A percentile compares a stretch with the other conserved stretches of the same genome.
Evolutionary conservation across 2,797 vertebrate genomes (phyloP).

Genomic region (Eidolon dupreanum): DNA sequence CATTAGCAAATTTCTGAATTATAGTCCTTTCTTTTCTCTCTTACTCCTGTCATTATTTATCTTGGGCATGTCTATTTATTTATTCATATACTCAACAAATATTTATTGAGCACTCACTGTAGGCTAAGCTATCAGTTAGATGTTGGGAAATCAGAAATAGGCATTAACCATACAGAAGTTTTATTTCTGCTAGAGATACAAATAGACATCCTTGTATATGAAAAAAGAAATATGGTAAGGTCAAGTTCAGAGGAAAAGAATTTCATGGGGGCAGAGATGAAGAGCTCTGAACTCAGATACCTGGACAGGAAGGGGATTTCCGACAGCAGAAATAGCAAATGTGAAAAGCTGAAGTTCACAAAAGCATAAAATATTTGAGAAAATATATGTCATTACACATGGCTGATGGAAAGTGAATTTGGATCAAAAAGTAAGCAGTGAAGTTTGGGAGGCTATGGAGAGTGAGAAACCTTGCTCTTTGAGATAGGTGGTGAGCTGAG

Average conservation of each 20-base stretch:
- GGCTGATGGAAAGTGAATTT: neutral
- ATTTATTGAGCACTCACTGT: neutral
- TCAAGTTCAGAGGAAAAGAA: neutral
- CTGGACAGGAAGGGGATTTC: neutral
- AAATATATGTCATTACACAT: neutral
- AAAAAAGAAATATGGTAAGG: neutral
- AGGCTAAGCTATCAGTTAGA: neutral
- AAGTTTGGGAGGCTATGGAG: neutral
- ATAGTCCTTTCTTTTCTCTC: neutral
- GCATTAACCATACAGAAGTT: neutral
- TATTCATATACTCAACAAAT: neutral
- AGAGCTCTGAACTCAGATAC: neutral
- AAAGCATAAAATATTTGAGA: neutral
- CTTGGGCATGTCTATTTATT: neutral
- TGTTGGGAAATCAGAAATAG: neutral
- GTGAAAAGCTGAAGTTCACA: neutral
- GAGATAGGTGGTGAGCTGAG: neutral
- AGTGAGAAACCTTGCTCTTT: neutral
- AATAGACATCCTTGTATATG: neutral
- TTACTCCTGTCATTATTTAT: neutral
- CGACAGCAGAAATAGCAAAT: neutral
- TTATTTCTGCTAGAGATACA: neutral
- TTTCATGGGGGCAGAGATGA: neutral
- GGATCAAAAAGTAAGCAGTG: neutral
- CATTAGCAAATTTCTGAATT: neutral